phyloP scores from a whole-genome alignment of 2,797 vertebrate species.

The Enteromius paludinosus region DNA sequence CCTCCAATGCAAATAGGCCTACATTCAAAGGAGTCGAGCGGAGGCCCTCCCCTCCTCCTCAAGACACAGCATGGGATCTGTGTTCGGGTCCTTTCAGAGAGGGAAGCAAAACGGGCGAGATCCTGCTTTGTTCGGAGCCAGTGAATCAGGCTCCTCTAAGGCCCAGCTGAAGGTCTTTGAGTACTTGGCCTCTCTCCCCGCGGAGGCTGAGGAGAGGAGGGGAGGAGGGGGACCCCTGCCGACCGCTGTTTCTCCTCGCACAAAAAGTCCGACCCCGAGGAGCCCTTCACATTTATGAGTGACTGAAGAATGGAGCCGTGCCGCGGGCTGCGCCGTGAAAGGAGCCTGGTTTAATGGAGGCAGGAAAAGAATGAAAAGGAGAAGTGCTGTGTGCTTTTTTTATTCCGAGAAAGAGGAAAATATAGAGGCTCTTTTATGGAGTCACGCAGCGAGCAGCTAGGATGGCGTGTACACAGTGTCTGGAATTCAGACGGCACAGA shows the following conservation, averaged over 20 bases:
- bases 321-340: constrained; percentile 73
- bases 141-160: constrained; percentile 79
- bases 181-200: constrained; percentile 62
- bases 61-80: constrained; percentile 71
- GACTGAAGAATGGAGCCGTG: constrained; percentile 67
- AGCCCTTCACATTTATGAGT: constrained; percentile 64
- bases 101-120: constrained; percentile 72
- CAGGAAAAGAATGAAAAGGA: constrained; percentile 67
- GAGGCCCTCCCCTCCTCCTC: constrained; percentile 52
- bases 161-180: constrained; percentile 72
- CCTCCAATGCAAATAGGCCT: constrained; percentile 74
- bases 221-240: constrained; percentile 66
- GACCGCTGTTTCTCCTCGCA: constrained; percentile 71
- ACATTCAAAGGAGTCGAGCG: constrained; percentile 65
- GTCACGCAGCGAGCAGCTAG: constrained; percentile 34
- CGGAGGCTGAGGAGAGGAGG: constrained; percentile 61
- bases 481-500: constrained; percentile 16
- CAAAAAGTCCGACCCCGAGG: constrained; percentile 68
- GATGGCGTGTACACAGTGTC: constrained; percentile 22
- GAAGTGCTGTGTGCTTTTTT: constrained; percentile 62
- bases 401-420: constrained; percentile 52
- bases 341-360: constrained; percentile 71
- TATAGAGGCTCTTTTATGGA: constrained; percentile 53
- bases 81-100: constrained; percentile 68
- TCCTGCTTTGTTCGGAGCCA: constrained; percentile 76